Evolutionary conservation across 2,113 vertebrate species (phyloP).

Genomic region (Sorex fumeus): DNA sequence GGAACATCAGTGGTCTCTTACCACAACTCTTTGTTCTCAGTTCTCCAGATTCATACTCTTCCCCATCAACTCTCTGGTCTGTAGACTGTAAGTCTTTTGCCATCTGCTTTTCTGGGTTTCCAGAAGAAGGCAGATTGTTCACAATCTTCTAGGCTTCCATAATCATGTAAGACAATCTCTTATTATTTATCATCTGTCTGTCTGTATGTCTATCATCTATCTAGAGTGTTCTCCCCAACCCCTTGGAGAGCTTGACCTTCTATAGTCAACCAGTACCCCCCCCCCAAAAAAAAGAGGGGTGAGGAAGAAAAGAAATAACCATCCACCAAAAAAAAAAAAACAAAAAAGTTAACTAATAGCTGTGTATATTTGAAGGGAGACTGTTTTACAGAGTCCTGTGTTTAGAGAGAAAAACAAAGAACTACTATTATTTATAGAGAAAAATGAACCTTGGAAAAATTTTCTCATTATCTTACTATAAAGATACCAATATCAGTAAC

Average conservation of each 20-base stretch:
- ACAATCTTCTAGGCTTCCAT: background rate
- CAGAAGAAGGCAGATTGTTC: background rate
- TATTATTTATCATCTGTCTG: background rate
- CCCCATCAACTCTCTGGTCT: background rate
- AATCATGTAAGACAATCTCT: background rate
- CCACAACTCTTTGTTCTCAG: background rate
- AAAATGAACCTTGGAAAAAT: background rate
- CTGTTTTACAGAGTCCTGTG: background rate
- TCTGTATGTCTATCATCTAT: background rate
- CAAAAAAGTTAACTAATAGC: background rate
- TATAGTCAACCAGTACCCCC: background rate
- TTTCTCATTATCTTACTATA: background rate
- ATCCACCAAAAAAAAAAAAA: background rate
- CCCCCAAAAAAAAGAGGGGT: too few relatives aligned
- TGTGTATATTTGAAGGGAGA: background rate
- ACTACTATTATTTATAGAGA: background rate
- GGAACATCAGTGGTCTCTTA: background rate
- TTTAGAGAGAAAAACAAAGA: slow-evolving; percentile 5
- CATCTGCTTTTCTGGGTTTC: background rate
- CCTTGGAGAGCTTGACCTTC: background rate
- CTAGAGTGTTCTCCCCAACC: background rate
- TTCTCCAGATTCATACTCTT: background rate
- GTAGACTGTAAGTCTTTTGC: too few relatives aligned
- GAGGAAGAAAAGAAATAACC: too few relatives aligned
- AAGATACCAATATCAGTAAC: background rate